A percentile compares a stretch with the other conserved stretches of the same genome.
Evolutionary conservation across 2,797 vertebrate genomes (phyloP).

Genomic region (Allobates femoralis): DNA sequence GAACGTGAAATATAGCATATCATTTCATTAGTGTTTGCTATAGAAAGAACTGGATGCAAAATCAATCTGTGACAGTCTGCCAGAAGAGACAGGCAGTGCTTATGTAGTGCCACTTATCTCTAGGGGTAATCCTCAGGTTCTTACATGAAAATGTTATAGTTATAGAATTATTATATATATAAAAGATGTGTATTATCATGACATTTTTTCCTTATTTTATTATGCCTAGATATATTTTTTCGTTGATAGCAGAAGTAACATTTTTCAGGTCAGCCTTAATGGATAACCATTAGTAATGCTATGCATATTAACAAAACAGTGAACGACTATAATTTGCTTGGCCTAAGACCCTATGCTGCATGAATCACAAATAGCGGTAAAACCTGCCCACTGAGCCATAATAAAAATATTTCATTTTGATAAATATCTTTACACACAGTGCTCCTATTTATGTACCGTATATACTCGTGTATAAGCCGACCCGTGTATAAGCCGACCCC

Average conservation of each 20-base stretch:
- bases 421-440: constrained; percentile 55
- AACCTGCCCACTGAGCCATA: constrained; percentile 43
- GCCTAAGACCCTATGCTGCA: constrained; percentile 35
- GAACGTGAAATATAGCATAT: not conserved
- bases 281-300: constrained; percentile 8
- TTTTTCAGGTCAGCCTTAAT: not conserved
- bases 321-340: constrained; percentile 48
- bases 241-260: not conserved
- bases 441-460: constrained; percentile 45
- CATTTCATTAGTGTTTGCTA: not conserved
- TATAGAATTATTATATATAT: not conserved
- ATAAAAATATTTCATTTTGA: constrained; percentile 63
- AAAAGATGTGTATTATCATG: not conserved
- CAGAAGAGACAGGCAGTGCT: not conserved
- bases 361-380: constrained; percentile 47
- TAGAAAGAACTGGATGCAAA: not conserved
- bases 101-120: not conserved
- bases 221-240: not conserved
- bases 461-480: too few relatives aligned
- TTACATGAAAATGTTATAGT: not conserved
- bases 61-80: too few relatives aligned
- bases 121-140: not conserved
- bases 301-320: constrained; percentile 30
- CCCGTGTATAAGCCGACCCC: too few relatives aligned
- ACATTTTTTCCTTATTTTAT: not conserved